Conservation (phyloP, 2,113 vertebrate genomes). For the Perognathus longimembris region DNA sequence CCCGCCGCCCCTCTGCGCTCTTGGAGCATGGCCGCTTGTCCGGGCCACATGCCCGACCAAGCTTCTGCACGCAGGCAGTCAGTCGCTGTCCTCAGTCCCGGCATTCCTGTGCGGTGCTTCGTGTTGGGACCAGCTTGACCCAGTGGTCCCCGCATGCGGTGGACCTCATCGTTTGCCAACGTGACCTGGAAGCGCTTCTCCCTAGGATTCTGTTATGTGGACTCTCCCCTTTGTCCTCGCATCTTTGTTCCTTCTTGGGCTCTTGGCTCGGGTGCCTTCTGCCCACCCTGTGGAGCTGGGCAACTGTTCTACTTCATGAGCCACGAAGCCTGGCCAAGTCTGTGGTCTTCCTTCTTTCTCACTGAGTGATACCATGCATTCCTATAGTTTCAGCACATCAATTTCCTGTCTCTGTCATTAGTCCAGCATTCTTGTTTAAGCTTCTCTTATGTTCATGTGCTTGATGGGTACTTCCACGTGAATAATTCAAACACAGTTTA, state of each 20-base stretch:
- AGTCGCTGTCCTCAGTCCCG: background rate
- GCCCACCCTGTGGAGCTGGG: too few relatives aligned
- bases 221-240: background rate
- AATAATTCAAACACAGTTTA: background rate
- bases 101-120: too few relatives aligned
- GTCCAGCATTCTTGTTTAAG: background rate
- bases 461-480: background rate
- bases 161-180: background rate
- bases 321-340: background rate
- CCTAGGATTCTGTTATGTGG: background rate
- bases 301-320: background rate
- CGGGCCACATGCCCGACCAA: background rate
- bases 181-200: background rate
- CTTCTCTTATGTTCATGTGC: background rate
- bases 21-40: background rate
- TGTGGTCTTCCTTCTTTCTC: background rate
- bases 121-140: too few relatives aligned
- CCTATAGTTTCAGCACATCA: background rate
- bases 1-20: background rate
- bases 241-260: background rate
- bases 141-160: background rate
- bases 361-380: background rate
- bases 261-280: background rate
- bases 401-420: constrained; percentile 26
- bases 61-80: constrained; percentile 7